Conservation (phyloP, 2,113 vertebrate species). For the Toxotes chatareus region DNA sequence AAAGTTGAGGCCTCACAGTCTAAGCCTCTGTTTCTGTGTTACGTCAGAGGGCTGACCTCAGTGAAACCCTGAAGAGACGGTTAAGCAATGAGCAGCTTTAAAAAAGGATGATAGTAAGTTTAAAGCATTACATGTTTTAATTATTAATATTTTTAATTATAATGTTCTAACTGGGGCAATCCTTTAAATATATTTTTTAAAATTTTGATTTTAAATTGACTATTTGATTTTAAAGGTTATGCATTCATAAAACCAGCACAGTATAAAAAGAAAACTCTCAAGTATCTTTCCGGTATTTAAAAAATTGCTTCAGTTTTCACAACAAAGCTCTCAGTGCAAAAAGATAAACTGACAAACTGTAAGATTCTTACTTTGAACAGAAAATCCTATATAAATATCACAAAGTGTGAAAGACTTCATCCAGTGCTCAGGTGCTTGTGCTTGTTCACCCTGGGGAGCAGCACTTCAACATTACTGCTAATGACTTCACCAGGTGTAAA, state of each 20-base stretch:
- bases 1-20: neutral
- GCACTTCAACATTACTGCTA: no score
- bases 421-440: no score
- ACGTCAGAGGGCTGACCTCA: slow-evolving; percentile 32
- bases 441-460: no score
- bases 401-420: no score
- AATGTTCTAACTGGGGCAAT: neutral
- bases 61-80: slow-evolving; percentile 3
- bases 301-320: no score
- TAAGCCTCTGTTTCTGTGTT: slow-evolving; percentile 4
- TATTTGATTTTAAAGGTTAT: neutral
- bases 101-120: neutral
- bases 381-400: no score
- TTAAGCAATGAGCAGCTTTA: neutral
- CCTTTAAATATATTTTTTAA: neutral
- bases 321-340: no score
- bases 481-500: no score
- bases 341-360: no score
- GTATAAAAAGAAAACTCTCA: neutral
- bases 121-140: neutral
- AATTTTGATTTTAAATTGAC: no score
- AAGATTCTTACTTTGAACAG: no score
- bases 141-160: neutral
- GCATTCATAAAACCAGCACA: neutral
- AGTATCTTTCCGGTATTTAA: neutral